Base-by-base conservation (phyloP, 2,888 invertebrate species). In the Drosophila emarginata region DNA sequence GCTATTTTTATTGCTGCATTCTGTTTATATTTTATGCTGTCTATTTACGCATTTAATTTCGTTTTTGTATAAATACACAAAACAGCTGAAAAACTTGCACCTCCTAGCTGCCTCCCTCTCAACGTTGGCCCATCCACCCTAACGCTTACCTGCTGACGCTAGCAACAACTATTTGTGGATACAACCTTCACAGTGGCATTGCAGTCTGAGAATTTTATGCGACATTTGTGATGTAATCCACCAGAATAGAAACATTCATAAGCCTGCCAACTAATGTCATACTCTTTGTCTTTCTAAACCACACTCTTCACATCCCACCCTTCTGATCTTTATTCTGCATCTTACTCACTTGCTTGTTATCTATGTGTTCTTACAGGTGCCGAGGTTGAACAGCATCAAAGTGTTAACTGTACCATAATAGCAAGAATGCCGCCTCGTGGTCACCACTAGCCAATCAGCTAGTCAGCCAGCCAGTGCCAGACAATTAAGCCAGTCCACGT, bases 1-100 rank as follows among this genome's bases (percentile, higher is more conserved):
- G 71, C 2, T 7, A 59, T 54, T 67, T 72, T 77, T 64, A 79
- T 69, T 64, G 65, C 67, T 66, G 60, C 63, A 64, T 60, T 76
- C 76, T 82, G 82, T 85, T 79, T 79, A 75, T 78, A 67, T 80
- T 84, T 76, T 76, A 72, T 81, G 84, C 71, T 76, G 61, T 64
- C 61, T 72, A 73, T 74, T 74, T 74, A 68, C 62, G 73, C 59
- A 74, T 81, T 82, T 77, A 67, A 69, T 80, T 85, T 82, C 61
- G 60, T 64, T 63, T 76, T 72, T 70, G 72, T 72, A 75, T 74
- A 80, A 85, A 85, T 77, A 85, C 65, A 82, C 74, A 82, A 71
- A 77, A 72, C 68, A 68, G 61, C 66, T 67, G 63, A 51, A 53
- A 40, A 76, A 68, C 64, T 62, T 36, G 40, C 52, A 56, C 53